These are phyloP conservation scores for Pipistrellus pipistrellus DNA, from an alignment of 2,797 vertebrate species.

Conservation along the genomic window DNA sequence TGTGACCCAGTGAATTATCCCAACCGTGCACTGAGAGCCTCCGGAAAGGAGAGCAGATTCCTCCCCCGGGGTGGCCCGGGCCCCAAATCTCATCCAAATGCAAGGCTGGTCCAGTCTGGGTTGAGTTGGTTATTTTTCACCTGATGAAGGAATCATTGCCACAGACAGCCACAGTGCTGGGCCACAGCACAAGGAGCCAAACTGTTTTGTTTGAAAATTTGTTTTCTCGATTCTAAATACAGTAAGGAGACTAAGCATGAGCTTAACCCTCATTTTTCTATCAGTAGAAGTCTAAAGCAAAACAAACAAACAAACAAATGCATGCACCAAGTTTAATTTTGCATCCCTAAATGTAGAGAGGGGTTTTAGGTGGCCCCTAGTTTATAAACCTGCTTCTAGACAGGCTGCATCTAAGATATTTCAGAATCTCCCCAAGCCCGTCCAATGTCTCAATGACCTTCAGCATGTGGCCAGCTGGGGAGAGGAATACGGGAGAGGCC, in stretches of 20 bases:
- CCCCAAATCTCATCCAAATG: neutral
- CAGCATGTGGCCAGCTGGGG: neutral
- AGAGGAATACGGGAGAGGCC: neutral
- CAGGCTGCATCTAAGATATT: conserved; percentile 3
- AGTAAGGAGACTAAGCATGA: neutral
- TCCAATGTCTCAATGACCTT: neutral
- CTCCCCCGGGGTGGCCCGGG: neutral
- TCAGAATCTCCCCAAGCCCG: neutral
- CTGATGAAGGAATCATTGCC: neutral
- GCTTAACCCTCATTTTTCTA: neutral
- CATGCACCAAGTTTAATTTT: neutral
- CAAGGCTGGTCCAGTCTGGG: neutral
- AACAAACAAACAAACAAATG: neutral
- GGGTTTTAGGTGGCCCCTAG: neutral
- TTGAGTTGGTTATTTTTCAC: neutral
- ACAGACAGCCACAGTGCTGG: neutral
- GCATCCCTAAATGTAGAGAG: neutral
- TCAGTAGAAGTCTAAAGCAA: neutral
- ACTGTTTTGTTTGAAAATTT: conserved; percentile 17
- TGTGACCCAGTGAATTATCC: neutral
- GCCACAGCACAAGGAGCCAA: neutral
- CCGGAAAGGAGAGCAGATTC: neutral
- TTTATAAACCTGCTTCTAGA: neutral
- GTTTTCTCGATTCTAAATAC: conserved; percentile 44
- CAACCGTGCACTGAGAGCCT: neutral